Evolutionary conservation across 2,888 invertebrate species (phyloP).

Genomic region (Flexamia atlantica): DNA sequence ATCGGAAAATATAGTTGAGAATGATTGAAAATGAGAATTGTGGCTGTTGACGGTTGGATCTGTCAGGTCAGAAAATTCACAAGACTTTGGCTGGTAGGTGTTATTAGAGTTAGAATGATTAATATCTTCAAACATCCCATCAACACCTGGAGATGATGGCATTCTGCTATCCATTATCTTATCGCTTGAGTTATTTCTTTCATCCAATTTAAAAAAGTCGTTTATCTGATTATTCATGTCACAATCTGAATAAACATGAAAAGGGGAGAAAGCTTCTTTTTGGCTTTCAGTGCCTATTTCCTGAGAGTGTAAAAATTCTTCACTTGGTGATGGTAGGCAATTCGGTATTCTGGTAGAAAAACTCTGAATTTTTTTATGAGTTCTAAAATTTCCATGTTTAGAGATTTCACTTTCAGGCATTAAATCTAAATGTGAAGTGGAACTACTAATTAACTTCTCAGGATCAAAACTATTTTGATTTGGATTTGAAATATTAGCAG

Average conservation of each 20-base stretch:
- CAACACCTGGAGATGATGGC: slow-evolving; percentile 58
- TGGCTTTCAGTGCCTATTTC: neutral
- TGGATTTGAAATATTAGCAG: neutral
- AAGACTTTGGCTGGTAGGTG: slow-evolving; percentile 13
- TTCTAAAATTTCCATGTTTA: slow-evolving; percentile 50
- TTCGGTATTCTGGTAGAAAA: slow-evolving; percentile 16
- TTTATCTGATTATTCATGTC: slow-evolving; percentile 45
- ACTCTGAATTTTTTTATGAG: slow-evolving; percentile 53
- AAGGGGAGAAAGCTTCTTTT: slow-evolving; percentile 51
- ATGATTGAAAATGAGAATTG: slow-evolving; percentile 42
- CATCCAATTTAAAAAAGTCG: slow-evolving; percentile 53
- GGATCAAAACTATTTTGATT: slow-evolving; percentile 25
- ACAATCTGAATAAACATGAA: slow-evolving; percentile 59
- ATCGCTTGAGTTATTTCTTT: slow-evolving; percentile 13
- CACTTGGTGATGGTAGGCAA: slow-evolving; percentile 30
- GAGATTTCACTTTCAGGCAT: slow-evolving; percentile 36
- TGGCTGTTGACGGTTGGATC: slow-evolving; percentile 29
- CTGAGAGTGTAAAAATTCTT: slow-evolving; percentile 24
- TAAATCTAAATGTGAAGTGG: slow-evolving; percentile 34
- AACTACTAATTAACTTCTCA: slow-evolving; percentile 6
- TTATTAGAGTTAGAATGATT: slow-evolving; percentile 49
- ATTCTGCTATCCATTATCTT: slow-evolving; percentile 37
- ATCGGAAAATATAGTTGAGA: slow-evolving; percentile 50
- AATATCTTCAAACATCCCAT: slow-evolving; percentile 61
- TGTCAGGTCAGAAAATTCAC: slow-evolving; percentile 22